Percentiles rank a stretch among this genome's conserved stretches.
These are phyloP conservation scores for Sanderia malayensis DNA, from an alignment of 30 jellyfish, hydroid and myxozoan genomes.

Conservation along the genomic window DNA sequence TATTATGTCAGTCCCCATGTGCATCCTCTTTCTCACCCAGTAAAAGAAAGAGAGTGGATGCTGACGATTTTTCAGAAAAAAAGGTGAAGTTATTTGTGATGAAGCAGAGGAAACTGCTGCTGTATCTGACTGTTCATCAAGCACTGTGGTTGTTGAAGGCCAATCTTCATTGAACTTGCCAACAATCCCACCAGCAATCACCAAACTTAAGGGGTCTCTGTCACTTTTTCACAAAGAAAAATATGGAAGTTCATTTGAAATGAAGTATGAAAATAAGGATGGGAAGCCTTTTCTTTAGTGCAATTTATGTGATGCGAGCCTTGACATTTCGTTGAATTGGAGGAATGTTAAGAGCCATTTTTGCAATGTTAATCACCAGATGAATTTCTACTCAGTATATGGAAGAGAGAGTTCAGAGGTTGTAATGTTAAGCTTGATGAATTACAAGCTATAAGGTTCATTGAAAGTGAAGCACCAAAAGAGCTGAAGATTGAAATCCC, in stretches of 20 bases:
- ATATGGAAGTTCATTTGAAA: constrained; percentile 17
- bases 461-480: constrained; percentile 26
- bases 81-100: no score
- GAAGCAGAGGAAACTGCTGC: no score
- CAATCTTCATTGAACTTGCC: no score
- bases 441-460: constrained; percentile 14
- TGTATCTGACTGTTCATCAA: not conserved
- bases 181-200: not conserved
- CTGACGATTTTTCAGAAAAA: no score
- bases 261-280: not conserved
- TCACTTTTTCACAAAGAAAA: constrained; percentile 16
- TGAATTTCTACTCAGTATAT: constrained; percentile 9
- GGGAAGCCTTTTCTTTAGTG: constrained; percentile 18
- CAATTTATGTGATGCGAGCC: constrained; percentile 15
- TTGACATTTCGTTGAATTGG: constrained; percentile 18
- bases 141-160: not conserved
- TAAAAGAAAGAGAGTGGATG: no score
- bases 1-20: no score
- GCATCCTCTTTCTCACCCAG: no score
- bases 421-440: constrained; percentile 1
- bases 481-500: not conserved
- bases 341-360: constrained; percentile 24
- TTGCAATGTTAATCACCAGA: constrained; percentile 14
- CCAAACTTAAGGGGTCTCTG: constrained; percentile 1
- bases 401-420: constrained; percentile 4